Evolutionary conservation across 2,797 vertebrate species (phyloP).

Genomic region (Bradypodion ventrale): DNA sequence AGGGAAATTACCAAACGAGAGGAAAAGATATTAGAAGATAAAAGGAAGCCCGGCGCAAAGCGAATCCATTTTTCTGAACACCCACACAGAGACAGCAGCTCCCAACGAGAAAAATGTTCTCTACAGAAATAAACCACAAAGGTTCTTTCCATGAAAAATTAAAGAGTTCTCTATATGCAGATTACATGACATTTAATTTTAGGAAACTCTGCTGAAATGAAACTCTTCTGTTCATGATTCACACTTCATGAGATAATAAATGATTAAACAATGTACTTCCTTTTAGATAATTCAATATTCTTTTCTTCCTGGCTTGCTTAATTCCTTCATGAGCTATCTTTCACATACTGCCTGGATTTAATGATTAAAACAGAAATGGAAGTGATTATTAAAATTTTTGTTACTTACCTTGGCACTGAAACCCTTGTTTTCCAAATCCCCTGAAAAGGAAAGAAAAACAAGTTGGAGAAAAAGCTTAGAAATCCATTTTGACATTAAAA

Average conservation of each 20-base stretch:
- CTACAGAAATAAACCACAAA: slow-evolving; percentile 68
- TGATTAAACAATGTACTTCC: slow-evolving; percentile 38
- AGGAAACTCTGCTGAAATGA: slow-evolving; percentile 14
- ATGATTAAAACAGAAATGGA: slow-evolving; percentile 43
- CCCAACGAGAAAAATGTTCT: slow-evolving; percentile 73
- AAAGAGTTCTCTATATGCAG: slow-evolving; percentile 48
- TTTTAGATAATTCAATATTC: slow-evolving; percentile 28
- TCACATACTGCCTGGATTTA: slow-evolving; percentile 32
- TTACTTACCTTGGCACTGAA: slow-evolving; percentile 97
- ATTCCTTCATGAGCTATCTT: slow-evolving; percentile 29
- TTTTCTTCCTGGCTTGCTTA: slow-evolving; percentile 22
- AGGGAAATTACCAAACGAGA: slow-evolving; percentile 26
- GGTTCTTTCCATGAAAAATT: slow-evolving; percentile 61
- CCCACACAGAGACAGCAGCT: slow-evolving; percentile 76
- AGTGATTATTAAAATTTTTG: background rate
- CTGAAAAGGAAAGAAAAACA: slow-evolving; percentile 78
- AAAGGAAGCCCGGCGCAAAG: slow-evolving; percentile 70
- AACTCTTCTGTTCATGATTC: background rate
- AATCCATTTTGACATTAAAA: slow-evolving; percentile 50
- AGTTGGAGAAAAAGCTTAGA: slow-evolving; percentile 39
- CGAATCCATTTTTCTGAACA: slow-evolving; percentile 72
- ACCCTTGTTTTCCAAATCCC: slow-evolving; percentile 99
- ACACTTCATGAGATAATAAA: slow-evolving; percentile 43
- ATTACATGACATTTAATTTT: slow-evolving; percentile 49
- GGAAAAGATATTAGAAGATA: slow-evolving; percentile 56